phyloP scores from a whole-genome alignment of 1,140 invertebrate species.

The Macrostomum lignano region DNA sequence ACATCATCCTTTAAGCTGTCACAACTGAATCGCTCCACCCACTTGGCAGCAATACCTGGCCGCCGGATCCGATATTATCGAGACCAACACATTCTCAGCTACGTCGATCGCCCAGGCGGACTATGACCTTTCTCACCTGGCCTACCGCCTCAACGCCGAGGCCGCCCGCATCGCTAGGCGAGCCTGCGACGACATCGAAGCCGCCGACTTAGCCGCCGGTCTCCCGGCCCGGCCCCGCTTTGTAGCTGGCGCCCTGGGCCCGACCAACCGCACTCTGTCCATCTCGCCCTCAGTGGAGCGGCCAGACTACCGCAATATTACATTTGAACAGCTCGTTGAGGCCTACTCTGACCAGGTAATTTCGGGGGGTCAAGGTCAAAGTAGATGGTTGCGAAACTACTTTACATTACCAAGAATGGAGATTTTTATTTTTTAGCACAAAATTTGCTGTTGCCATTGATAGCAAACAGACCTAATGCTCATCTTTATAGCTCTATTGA shows the following conservation, averaged over 20 bases:
- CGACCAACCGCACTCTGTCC: constrained; percentile 36
- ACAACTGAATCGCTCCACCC: constrained; percentile 5
- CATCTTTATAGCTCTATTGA: no score
- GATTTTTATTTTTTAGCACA: neutral
- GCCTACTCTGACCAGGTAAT: constrained; percentile 9
- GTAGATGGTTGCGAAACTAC: neutral
- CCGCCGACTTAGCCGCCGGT: constrained; percentile 7
- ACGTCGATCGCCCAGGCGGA: constrained; percentile 35
- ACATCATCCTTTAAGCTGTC: neutral
- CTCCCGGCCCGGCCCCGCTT: constrained; percentile 23
- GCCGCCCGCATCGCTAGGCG: constrained; percentile 31
- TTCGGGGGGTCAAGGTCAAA: neutral
- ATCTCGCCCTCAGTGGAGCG: constrained; percentile 38
- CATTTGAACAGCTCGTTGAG: constrained; percentile 13
- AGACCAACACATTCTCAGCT: constrained; percentile 37
- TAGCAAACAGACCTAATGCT: no score
- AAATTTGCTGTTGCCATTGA: no score
- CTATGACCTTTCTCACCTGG: constrained; percentile 32
- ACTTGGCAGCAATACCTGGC: constrained; percentile 30
- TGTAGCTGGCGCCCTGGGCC: constrained; percentile 35
- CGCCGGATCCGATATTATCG: constrained; percentile 36
- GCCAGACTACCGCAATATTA: constrained; percentile 35
- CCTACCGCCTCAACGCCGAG: constrained; percentile 31
- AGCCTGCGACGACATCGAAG: constrained; percentile 30
- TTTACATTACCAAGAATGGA: neutral